Conservation (phyloP, 1,140 invertebrate species). For the Micrasema minimum region DNA sequence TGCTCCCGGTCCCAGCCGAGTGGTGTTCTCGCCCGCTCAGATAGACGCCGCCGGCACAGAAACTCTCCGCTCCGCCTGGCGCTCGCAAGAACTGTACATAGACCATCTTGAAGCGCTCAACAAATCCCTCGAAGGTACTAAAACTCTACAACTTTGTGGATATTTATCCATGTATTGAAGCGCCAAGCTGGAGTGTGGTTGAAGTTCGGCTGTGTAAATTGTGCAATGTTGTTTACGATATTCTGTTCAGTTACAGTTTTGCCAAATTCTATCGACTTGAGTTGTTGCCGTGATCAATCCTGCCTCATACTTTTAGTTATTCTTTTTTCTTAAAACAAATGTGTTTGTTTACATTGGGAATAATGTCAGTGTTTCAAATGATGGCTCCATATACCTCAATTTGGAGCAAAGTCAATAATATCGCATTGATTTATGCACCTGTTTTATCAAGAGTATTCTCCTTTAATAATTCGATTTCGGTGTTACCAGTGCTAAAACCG, state of each 20-base stretch:
- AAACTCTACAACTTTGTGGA: conserved; percentile 51
- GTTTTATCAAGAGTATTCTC: background rate
- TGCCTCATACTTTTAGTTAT: conserved; percentile 18
- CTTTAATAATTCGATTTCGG: conserved; percentile 6
- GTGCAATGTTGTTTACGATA: conserved; percentile 16
- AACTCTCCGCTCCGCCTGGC: conserved; percentile 63
- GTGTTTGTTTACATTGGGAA: conserved; percentile 10
- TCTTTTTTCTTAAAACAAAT: conserved; percentile 10
- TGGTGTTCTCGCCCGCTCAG: conserved; percentile 63
- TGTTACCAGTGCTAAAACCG: conserved; percentile 32
- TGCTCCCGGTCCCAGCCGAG: conserved; percentile 55
- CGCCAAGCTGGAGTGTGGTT: conserved; percentile 5
- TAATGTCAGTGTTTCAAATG: conserved; percentile 29
- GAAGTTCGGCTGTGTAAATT: conserved; percentile 21
- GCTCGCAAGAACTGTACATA: conserved; percentile 66
- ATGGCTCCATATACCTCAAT: background rate
- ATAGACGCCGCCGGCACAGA: conserved; percentile 62
- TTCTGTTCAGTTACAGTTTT: conserved; percentile 26
- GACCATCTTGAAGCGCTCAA: conserved; percentile 66
- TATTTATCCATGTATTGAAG: conserved; percentile 29
- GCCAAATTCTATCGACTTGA: conserved; percentile 43
- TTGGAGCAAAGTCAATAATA: conserved; percentile 2
- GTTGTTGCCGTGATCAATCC: conserved; percentile 35
- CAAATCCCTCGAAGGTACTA: conserved; percentile 68
- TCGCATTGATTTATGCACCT: background rate